Conservation (phyloP, 2,113 vertebrate species). For the Equus przewalskii region DNA sequence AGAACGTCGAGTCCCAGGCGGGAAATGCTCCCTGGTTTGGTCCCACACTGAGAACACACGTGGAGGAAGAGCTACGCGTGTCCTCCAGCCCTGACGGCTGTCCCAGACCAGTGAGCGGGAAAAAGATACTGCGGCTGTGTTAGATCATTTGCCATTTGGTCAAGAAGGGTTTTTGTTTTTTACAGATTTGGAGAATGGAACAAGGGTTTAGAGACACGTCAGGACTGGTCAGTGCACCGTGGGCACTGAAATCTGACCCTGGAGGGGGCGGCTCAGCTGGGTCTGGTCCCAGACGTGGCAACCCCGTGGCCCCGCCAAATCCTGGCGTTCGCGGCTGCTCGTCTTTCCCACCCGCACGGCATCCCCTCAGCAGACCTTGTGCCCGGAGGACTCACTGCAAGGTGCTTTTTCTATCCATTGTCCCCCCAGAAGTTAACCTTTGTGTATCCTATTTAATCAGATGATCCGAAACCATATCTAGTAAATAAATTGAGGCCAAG, state of each 20-base stretch:
- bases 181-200: neutral
- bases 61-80: neutral
- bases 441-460: neutral
- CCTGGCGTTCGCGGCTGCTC: neutral
- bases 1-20: neutral
- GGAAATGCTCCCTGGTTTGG: neutral
- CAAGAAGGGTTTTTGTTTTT: neutral
- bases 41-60: neutral
- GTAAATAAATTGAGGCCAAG: neutral
- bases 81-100: neutral
- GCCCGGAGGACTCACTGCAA: too few relatives aligned
- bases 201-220: too few relatives aligned
- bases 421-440: neutral
- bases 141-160: neutral
- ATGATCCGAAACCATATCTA: too few relatives aligned
- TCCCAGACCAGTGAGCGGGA: neutral
- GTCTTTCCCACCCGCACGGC: rapidly evolving
- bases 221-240: neutral
- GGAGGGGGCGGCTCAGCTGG: rapidly evolving
- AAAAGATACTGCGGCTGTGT: too few relatives aligned
- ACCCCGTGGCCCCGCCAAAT: rapidly evolving
- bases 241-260: neutral
- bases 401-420: neutral
- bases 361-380: neutral
- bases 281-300: neutral